These are phyloP conservation scores for Gopherus evgoodei DNA, from an alignment of 2,113 vertebrate species.

Conservation along the genomic window DNA sequence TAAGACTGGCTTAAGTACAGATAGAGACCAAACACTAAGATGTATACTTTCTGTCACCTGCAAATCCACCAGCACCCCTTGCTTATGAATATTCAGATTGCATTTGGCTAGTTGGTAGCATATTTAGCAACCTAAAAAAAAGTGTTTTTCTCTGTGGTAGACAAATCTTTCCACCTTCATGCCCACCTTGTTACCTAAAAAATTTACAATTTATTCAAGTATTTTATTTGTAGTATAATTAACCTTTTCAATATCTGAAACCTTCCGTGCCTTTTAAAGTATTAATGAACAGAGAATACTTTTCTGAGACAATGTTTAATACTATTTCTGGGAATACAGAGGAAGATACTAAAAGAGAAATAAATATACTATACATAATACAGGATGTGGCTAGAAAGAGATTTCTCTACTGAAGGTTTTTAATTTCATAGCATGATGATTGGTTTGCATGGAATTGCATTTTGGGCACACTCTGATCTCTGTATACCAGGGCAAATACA, in stretches of 20 bases:
- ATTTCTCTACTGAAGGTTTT: conserved; percentile 4
- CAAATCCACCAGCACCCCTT: not conserved
- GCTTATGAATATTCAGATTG: conserved; percentile 33
- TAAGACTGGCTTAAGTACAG: not conserved
- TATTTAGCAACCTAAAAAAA: conserved; percentile 54
- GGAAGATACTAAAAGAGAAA: not conserved
- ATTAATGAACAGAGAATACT: conserved; percentile 59
- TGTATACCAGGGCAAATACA: not conserved
- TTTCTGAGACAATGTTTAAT: conserved; percentile 49
- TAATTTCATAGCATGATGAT: not conserved
- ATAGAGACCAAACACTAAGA: not conserved
- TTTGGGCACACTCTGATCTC: not conserved
- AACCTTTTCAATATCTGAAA: conserved; percentile 65
- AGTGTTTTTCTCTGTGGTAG: conserved; percentile 21
- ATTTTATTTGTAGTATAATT: conserved; percentile 68
- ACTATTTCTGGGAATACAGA: conserved; percentile 63
- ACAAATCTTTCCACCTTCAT: conserved; percentile 66
- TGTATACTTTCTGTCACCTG: not conserved
- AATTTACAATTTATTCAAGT: conserved; percentile 64
- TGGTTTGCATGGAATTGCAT: not conserved
- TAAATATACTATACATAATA: not conserved
- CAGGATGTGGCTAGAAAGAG: not conserved
- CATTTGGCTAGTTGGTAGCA: conserved; percentile 49
- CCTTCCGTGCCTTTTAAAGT: conserved; percentile 56
- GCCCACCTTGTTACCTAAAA: conserved; percentile 61